Conservation (phyloP, 2,113 vertebrate genomes). For the Gopherus evgoodei region DNA sequence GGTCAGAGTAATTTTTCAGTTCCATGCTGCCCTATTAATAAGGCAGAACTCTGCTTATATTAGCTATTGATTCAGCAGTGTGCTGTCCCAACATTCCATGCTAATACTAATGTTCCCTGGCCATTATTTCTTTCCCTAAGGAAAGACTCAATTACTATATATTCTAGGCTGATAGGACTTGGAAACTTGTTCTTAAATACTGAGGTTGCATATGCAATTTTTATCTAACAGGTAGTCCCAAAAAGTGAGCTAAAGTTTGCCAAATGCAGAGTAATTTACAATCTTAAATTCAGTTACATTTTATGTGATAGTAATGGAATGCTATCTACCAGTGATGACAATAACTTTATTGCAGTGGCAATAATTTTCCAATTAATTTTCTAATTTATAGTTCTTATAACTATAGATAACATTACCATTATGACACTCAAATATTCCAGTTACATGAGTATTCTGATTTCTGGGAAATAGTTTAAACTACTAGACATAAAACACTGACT, state of each 20-base stretch:
- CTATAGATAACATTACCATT: not conserved
- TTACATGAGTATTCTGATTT: not conserved
- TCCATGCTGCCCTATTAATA: not conserved
- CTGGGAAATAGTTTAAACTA: not conserved
- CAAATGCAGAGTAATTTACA: not conserved
- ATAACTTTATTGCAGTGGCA: not conserved
- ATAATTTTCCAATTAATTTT: constrained; percentile 9
- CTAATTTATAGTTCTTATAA: not conserved
- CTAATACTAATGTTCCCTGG: not conserved
- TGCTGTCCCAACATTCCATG: not conserved
- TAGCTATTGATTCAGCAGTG: not conserved
- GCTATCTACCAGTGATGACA: not conserved
- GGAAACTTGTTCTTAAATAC: constrained; percentile 14
- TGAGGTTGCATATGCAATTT: not conserved
- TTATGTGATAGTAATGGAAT: not conserved
- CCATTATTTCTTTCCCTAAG: not conserved
- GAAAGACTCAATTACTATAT: not conserved
- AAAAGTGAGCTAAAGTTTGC: constrained; percentile 2
- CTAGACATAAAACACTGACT: not conserved
- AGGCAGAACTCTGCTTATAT: not conserved
- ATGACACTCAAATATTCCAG: not conserved
- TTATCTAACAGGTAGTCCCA: not conserved
- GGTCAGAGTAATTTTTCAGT: not conserved
- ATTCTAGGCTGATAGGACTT: not conserved
- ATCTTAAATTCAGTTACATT: not conserved